Evolutionary conservation across 2,797 vertebrate species (phyloP), one percentile per base, ranked within the genome.

Genomic region (Prunella strophiata): DNA sequence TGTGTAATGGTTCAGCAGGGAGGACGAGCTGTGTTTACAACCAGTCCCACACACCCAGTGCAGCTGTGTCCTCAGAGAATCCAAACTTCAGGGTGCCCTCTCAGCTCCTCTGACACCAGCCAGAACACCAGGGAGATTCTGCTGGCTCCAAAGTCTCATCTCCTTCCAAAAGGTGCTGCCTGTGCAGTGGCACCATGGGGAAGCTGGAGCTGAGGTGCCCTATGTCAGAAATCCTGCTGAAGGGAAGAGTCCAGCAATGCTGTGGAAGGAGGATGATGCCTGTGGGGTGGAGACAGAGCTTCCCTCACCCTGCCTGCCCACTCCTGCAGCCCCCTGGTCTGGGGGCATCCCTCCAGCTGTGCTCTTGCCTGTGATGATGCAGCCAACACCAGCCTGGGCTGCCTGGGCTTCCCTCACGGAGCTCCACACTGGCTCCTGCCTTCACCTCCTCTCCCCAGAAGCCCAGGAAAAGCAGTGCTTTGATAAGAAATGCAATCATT

Each of bases 401-500:
- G 32, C 62, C 55, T 27, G 19, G 30, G 13, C 9, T 78, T 71
- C 81, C 55, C 52, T 29, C 10, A 6, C 1, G 0, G 27, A 47
- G 38, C 16, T 7, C 68, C 10, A 57, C 19, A 1, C 58, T 4
- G 3, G n/a, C 83, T 86, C 91, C 68, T 72, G 57, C 74, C 70
- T 36, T 66, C 38, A 2, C 27, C 45, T 62, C 48, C 67, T 62
- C 63, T 22, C 13, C 51, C 79, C 58, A 3, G 73, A 82, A 80
- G 36, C 16, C 0, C 2, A 45, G 38, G 54, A 10, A 51, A 94
- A 51, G 70, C 27, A 5, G n/a, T 4, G 51, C 32, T 63, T 89
- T 92, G 97, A 94, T 89, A 93, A 86, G 76, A 67, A 97, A 88
- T 75, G 34, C 68, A 83, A 84, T 86, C 86, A 95, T 96, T 95